Evolutionary conservation across 2,888 invertebrate genomes (phyloP).

Genomic region (Sinodicranocentrus sp.): DNA sequence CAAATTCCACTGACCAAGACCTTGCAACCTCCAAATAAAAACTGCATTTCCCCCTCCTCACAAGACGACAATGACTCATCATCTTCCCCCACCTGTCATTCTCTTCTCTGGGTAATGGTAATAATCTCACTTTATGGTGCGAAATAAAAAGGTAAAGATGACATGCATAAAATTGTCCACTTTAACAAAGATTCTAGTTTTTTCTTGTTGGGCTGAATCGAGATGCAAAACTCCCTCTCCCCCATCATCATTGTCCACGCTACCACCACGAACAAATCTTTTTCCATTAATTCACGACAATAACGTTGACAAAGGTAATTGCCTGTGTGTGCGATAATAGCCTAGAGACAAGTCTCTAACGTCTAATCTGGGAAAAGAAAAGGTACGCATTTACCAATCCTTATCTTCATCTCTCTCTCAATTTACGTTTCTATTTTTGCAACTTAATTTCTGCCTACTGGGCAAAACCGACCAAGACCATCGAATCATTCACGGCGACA

Average conservation of each 20-base stretch:
- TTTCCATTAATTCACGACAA: slow-evolving; percentile 11
- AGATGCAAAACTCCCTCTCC: background rate
- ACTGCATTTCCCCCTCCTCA: too few relatives aligned
- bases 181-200: background rate
- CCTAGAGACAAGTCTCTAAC: background rate
- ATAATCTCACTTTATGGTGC: too few relatives aligned
- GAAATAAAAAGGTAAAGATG: too few relatives aligned
- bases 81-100: too few relatives aligned
- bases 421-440: slow-evolving; percentile 32
- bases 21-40: too few relatives aligned
- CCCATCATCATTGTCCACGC: background rate
- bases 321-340: slow-evolving; percentile 18
- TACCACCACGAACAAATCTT: slow-evolving; percentile 3
- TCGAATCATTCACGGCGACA: slow-evolving; percentile 13
- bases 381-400: background rate
- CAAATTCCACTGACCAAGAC: too few relatives aligned
- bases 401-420: background rate
- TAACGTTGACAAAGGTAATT: slow-evolving; percentile 24
- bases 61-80: too few relatives aligned
- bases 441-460: slow-evolving; percentile 46
- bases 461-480: slow-evolving; percentile 50
- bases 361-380: background rate
- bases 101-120: too few relatives aligned
- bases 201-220: background rate
- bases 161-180: slow-evolving; percentile 14